These are phyloP conservation scores for Steinernema hermaphroditum DNA, from an alignment of 2,888 invertebrate genomes.

Conservation along the genomic window DNA sequence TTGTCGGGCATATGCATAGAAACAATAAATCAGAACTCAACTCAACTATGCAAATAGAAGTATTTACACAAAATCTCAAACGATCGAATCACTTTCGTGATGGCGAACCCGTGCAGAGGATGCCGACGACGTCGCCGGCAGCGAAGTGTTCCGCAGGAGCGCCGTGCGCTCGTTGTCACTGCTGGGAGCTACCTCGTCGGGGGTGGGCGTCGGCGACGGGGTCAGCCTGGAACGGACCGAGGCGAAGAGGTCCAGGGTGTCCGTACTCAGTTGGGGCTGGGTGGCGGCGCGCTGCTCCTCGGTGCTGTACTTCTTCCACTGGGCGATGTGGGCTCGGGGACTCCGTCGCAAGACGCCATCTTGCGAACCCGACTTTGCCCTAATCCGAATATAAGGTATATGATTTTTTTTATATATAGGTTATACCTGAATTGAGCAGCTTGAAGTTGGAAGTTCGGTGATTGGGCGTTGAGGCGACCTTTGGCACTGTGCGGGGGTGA, in stretches of 20 bases:
- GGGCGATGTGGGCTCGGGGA: neutral
- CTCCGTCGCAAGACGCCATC: slow-evolving; percentile 1
- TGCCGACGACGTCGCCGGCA: neutral
- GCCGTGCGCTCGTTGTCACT: neutral
- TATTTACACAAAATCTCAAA: slow-evolving; percentile 7
- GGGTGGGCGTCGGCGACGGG: neutral
- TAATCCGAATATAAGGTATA: too few species aligned
- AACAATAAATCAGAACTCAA: too few species aligned
- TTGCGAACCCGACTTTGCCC: neutral
- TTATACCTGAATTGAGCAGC: too few species aligned
- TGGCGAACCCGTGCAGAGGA: neutral
- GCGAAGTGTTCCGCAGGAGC: slow-evolving; percentile 7
- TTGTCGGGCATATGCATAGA: too few species aligned
- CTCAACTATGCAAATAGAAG: neutral
- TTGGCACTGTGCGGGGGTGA: slow-evolving; percentile 23
- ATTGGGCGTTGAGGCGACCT: slow-evolving; percentile 6
- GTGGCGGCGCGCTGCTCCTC: neutral
- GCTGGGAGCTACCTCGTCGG: neutral
- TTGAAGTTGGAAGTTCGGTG: neutral
- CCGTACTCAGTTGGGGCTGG: neutral
- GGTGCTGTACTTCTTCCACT: slow-evolving; percentile 4
- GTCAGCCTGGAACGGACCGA: neutral
- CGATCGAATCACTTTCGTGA: slow-evolving; percentile 20
- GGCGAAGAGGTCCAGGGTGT: slow-evolving; percentile 1
- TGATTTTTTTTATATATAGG: too few species aligned